Conservation (phyloP, 2,113 vertebrate species). For the Trogon melanurus region DNA sequence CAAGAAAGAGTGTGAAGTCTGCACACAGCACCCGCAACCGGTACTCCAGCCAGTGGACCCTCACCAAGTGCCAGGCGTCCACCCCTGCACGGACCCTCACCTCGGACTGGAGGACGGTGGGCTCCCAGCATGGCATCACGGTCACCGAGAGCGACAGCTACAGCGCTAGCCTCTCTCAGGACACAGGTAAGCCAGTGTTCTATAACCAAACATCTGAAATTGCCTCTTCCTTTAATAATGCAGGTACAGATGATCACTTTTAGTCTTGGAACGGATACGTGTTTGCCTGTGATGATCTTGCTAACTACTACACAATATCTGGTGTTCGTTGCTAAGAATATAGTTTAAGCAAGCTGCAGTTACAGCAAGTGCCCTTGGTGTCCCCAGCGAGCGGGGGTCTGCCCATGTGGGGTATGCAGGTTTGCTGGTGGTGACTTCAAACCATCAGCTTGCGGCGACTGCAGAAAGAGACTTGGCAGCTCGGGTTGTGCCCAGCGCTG, state of each 20-base stretch:
- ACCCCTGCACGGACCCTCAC: constrained; percentile 94
- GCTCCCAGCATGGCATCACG: constrained; percentile 96
- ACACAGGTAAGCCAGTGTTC: constrained; percentile 83
- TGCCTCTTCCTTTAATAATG: too few species aligned
- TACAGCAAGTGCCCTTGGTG: background rate
- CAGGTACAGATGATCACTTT: too few species aligned
- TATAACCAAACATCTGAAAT: too few species aligned
- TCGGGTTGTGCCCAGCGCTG: too few species aligned
- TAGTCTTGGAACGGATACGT: too few species aligned
- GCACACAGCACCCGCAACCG: constrained; percentile 95
- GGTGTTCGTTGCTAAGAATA: too few species aligned
- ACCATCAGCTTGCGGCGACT: accelerated
- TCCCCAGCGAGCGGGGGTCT: background rate
- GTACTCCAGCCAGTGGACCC: constrained; percentile 98
- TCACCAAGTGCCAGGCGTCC: constrained; percentile 97
- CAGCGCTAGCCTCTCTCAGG: constrained; percentile 97
- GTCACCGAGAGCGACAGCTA: constrained; percentile 99
- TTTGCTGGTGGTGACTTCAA: accelerated
- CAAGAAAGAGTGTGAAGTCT: constrained; percentile 95
- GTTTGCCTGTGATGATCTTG: too few species aligned
- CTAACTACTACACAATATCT: too few species aligned
- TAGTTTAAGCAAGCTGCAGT: too few species aligned
- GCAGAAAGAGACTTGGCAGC: background rate
- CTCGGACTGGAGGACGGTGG: constrained; percentile 96
- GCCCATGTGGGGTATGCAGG: accelerated